phyloP scores from a whole-genome alignment of 2,113 vertebrate genomes.

The Narcine bancroftii region DNA sequence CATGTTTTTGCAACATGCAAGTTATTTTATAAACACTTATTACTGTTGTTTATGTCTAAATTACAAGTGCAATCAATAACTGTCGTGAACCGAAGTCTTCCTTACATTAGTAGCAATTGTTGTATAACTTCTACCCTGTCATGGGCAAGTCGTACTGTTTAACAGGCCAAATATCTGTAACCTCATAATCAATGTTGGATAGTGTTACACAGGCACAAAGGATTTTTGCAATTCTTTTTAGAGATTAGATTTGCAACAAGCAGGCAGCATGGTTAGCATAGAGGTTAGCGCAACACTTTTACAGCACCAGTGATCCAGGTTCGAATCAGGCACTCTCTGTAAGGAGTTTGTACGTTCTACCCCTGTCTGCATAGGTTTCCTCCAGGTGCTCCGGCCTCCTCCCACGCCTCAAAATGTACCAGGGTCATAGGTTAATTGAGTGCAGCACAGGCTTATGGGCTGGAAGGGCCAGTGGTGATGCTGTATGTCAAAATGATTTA shows the following conservation, averaged over 20 bases:
- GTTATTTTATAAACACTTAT: neutral
- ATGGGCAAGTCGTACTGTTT: neutral
- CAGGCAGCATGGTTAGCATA: no score
- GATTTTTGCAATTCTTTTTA: neutral
- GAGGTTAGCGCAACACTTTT: no score
- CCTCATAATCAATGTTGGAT: neutral
- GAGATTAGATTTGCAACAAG: neutral
- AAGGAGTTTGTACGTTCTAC: no score
- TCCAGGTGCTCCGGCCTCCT: no score
- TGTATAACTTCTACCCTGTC: conserved; percentile 14
- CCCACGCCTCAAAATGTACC: no score
- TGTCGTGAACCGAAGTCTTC: neutral
- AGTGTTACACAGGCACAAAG: neutral
- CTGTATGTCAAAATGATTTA: no score
- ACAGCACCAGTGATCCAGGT: no score
- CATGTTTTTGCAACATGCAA: neutral
- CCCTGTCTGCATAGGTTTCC: no score
- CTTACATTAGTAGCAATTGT: neutral
- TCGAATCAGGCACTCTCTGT: no score
- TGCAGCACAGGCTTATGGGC: no score
- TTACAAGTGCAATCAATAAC: neutral
- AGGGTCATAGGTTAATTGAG: no score
- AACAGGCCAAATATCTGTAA: neutral
- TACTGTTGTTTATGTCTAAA: neutral
- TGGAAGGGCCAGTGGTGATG: no score